Conservation (phyloP, 2,797 vertebrate species). For the Corythornis leucogaster region DNA sequence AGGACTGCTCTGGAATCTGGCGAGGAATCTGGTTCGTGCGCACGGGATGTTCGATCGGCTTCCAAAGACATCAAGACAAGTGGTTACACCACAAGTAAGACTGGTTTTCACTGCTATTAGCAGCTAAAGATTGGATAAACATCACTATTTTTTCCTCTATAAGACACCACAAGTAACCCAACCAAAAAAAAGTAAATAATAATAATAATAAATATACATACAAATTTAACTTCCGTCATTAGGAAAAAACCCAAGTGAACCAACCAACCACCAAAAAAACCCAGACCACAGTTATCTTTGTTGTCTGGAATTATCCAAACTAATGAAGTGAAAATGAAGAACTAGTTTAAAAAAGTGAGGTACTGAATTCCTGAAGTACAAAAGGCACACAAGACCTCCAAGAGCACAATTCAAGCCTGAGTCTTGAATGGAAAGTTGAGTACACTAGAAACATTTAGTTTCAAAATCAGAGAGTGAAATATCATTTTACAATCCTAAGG, state of each 20-base stretch:
- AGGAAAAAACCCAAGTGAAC: neutral
- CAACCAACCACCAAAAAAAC: neutral
- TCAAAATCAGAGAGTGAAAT: neutral
- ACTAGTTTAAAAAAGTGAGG: neutral
- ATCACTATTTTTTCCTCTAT: neutral
- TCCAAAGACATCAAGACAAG: neutral
- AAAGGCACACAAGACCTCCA: neutral
- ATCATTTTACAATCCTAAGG: neutral
- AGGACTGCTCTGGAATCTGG: slow-evolving; percentile 88
- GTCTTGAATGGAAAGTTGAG: neutral
- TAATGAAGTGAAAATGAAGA: neutral
- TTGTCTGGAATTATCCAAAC: neutral
- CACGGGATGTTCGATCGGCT: slow-evolving; percentile 89
- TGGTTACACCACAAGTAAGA: neutral
- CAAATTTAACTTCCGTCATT: too few relatives aligned
- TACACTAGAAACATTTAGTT: neutral
- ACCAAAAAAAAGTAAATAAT: neutral
- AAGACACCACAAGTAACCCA: neutral
- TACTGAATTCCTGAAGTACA: neutral
- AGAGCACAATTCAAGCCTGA: neutral
- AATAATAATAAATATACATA: too few relatives aligned
- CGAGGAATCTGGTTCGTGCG: slow-evolving; percentile 89
- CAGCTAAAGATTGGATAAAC: neutral
- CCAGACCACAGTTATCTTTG: neutral
- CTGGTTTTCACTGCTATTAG: neutral